Conservation (phyloP, 2,888 invertebrate species). For the Tachystola acroxantha region DNA sequence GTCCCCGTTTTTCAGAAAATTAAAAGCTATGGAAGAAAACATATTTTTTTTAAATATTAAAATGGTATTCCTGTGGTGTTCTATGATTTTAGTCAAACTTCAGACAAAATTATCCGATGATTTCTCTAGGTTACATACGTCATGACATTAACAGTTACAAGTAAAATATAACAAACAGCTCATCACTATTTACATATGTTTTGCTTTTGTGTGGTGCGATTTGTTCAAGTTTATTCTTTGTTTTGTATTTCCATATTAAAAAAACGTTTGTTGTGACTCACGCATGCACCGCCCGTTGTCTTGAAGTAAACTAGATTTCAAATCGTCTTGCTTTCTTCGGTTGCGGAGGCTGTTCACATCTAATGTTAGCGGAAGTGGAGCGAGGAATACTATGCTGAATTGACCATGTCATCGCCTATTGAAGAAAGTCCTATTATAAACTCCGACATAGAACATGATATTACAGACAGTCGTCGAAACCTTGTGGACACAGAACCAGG, state of each 20-base stretch:
- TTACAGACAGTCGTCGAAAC: conserved; percentile 54
- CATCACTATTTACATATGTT: no score
- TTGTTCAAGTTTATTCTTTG: no score
- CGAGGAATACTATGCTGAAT: conserved; percentile 20
- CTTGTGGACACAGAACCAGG: conserved; percentile 53
- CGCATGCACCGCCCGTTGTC: neutral
- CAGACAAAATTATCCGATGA: no score
- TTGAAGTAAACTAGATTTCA: neutral
- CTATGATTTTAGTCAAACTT: no score
- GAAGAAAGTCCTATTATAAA: conserved; percentile 69
- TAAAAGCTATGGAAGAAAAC: no score
- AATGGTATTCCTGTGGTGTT: no score
- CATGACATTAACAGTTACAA: no score
- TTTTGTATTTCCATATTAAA: conserved; percentile 7
- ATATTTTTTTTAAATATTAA: no score
- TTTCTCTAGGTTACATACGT: no score
- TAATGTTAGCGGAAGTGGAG: conserved; percentile 7
- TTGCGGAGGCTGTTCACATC: neutral
- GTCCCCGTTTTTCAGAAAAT: no score
- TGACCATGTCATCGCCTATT: conserved; percentile 48
- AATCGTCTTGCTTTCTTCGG: neutral
- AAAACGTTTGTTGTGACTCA: conserved; percentile 9
- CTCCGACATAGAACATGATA: conserved; percentile 63
- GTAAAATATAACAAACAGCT: no score
- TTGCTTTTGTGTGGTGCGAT: no score